Evolutionary conservation across 1,140 invertebrate genomes (phyloP), one percentile per base, ranked within the genome.

Genomic region (Drosophila bocki): DNA sequence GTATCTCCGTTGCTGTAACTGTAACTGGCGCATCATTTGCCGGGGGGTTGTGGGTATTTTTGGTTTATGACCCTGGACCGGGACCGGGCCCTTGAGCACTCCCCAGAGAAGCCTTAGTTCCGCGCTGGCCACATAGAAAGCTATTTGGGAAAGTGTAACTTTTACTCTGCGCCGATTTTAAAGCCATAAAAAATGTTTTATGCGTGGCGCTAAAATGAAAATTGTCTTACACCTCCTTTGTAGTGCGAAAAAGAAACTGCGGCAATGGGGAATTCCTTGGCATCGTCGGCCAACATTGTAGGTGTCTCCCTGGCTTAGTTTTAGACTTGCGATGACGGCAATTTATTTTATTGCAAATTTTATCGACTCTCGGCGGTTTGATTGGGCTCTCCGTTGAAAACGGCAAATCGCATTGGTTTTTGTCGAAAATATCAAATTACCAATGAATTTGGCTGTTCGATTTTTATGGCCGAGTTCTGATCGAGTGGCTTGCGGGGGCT

Each of bases 331-430:
- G 82, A 86, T 87, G 54, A 77, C 61, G 37, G 65, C 85, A 88
- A 88, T 88, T 88, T 88, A 88, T 88, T 88, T 88, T 88, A 90
- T 88, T 79, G 81, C 85, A 79, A 90, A 88, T 88, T 90, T 90
- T 84, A 88, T 88, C 47, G 85, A 54, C 85, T 61, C 67, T 67
- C 57, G 41, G 65, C 80, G 80, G 77, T 88, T 84, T 84, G 84
- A 88, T 87, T 87, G 83, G 83, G 62, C 26, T 68, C 61, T 61
- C 51, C 4, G 51, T 60, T 53, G 37, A 62, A 62, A 53, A 53
- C 22, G 39, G 61, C 45, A 70, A 67, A 67, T 65, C 57, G 63
- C 44, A 65, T 63, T 75, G 45, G 59, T 29, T 68, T 77, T 75
- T 48, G 41, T 42, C 15, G n/a, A 87, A 88, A 80, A 80, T 88